Base-by-base conservation (phyloP, 2,888 invertebrate genomes). In the Andrena minutula region DNA sequence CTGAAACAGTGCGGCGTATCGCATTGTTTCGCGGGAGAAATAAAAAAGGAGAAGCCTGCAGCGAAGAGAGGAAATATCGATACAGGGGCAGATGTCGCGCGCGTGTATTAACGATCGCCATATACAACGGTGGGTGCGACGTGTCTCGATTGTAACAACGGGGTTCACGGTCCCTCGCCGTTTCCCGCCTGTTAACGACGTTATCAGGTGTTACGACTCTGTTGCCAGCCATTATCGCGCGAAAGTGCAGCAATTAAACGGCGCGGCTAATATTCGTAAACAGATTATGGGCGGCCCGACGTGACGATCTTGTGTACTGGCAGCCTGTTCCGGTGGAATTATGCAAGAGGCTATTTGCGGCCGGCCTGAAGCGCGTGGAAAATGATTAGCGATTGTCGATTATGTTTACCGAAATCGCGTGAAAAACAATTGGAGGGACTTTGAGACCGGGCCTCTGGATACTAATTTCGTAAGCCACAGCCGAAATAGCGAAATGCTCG, bases 151-250 rank as follows among this genome's bases (percentile, higher is more conserved):
- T 28, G 23, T 64, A 23, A 23, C 49, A 32, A 20, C 49, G 16
- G 10, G 35, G 58, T 69, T 26, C 66, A 41, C 30, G 23, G 26
- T 51, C 23, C 26, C 35, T 28, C 32, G 61, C 20, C 58, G n/a
- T 26, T 26, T 28, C 1, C 60, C 41, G 7, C 68, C 28, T 64
- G 58, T 47, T 30, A 64, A 23, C 71, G 58, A 20, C 61, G 60
- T 85, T 85, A 87, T 87, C 86, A 85, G 88, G 69, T 85, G 83
- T 85, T 78, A 78, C 71, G 65, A 73, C 56, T 78, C 49, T 69
- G 68, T 47, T 41, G 72, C n/a, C 51, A 20, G 41, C 51, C 60
- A 70, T 87, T 87, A 85, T 87, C 80, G 30, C 47, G 63, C 58
- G 66, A 70, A 81, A 80, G 49, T 79, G 74, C 69, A 73, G 66